Conservation (phyloP, 2,797 vertebrate genomes). For the Sphenodon punctatus region DNA sequence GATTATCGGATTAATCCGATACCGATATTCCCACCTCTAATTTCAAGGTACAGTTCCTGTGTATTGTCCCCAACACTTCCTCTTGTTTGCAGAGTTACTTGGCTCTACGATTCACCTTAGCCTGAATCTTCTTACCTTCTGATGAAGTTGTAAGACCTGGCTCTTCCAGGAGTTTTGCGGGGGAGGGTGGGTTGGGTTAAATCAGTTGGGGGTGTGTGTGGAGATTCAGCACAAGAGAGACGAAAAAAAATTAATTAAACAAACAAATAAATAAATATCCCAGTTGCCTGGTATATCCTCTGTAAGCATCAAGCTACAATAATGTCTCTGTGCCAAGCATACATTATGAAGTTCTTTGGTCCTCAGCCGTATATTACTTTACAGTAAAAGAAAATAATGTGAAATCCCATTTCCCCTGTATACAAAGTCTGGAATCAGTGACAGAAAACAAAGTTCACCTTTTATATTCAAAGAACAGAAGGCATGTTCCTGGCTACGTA, state of each 20-base stretch:
- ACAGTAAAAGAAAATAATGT: not conserved
- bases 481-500: not conserved
- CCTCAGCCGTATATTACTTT: not conserved
- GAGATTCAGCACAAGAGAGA: no score
- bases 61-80: not conserved
- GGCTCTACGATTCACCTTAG: no score
- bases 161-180: no score
- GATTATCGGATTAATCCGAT: no score
- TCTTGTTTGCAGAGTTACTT: no score
- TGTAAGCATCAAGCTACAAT: not conserved
- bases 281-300: not conserved
- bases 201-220: no score
- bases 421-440: not conserved
- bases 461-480: not conserved
- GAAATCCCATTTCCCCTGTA: not conserved
- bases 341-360: not conserved
- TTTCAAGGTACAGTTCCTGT: not conserved
- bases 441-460: not conserved
- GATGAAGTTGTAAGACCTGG: no score
- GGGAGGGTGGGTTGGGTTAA: no score
- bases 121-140: no score
- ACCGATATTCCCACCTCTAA: no score
- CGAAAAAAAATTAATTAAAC: no score
- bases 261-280: no score
- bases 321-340: not conserved